A percentile compares a stretch with the other conserved stretches of the same genome.
phyloP scores from a whole-genome alignment of 2,797 vertebrate genomes.

The Sebastes matsubarae region DNA sequence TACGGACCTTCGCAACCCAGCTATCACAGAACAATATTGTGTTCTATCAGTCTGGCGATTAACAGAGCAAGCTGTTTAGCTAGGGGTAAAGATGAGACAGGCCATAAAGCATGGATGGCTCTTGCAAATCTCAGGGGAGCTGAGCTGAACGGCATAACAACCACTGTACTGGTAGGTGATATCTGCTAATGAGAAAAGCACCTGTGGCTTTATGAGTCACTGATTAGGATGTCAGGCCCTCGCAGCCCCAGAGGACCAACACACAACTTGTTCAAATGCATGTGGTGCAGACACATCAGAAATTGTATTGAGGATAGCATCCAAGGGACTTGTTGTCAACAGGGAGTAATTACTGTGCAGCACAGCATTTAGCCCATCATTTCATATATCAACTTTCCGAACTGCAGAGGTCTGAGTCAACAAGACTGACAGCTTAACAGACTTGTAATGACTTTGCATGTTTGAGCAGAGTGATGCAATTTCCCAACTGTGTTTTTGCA shows the following conservation, averaged over 20 bases:
- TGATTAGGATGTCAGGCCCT: conserved; percentile 38
- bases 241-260: conserved; percentile 10
- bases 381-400: neutral
- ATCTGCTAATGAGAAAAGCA: conserved; percentile 60
- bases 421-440: neutral
- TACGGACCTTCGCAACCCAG: neutral
- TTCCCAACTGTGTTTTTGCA: neutral
- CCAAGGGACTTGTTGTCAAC: conserved; percentile 10
- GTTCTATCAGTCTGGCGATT: neutral
- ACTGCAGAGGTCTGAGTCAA: conserved; percentile 5
- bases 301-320: neutral
- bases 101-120: neutral
- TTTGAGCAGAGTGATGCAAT: neutral
- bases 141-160: conserved; percentile 29
- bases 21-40: neutral
- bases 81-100: neutral
- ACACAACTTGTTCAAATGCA: conserved; percentile 10
- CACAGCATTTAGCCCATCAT: conserved; percentile 3
- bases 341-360: conserved; percentile 47
- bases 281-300: conserved; percentile 16
- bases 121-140: conserved; percentile 6
- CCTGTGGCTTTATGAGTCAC: conserved; percentile 57
- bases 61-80: neutral
- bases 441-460: neutral
- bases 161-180: conserved; percentile 25